These are phyloP conservation scores for Dipodomys spectabilis DNA, from an alignment of 2,113 vertebrate species.

Conservation along the genomic window DNA sequence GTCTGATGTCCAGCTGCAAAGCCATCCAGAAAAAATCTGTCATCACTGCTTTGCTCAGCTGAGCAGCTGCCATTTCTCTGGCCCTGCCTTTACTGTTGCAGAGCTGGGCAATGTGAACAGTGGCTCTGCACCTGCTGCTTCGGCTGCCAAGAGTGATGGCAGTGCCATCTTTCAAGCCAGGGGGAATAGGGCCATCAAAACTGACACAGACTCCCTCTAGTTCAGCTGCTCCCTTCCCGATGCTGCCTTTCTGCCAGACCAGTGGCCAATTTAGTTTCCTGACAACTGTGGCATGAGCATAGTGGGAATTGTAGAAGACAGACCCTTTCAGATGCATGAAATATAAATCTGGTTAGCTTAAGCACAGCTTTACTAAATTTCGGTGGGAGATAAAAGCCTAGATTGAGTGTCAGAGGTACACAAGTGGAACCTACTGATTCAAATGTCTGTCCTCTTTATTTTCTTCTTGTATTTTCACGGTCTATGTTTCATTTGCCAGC, in stretches of 20 bases:
- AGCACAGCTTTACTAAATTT: background rate
- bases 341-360: background rate
- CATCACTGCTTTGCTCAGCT: conserved; percentile 1
- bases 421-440: background rate
- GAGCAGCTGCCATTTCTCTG: conserved; percentile 77
- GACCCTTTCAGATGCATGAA: background rate
- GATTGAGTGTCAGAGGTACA: background rate
- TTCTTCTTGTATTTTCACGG: background rate
- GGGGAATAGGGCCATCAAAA: conserved; percentile 36
- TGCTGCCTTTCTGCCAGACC: background rate
- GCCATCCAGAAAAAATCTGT: conserved; percentile 33
- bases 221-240: conserved; percentile 56
- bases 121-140: conserved; percentile 74
- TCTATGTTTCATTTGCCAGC: background rate
- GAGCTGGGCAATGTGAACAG: conserved; percentile 49
- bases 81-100: conserved; percentile 57
- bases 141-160: background rate
- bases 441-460: background rate
- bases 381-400: background rate
- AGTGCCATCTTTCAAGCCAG: conserved; percentile 48
- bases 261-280: background rate
- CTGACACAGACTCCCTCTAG: conserved; percentile 19
- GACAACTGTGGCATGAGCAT: background rate
- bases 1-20: conserved; percentile 12
- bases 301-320: background rate